Evolutionary conservation across 2,113 vertebrate species (phyloP).

Genomic region (Ophthalmolycus amberensis): DNA sequence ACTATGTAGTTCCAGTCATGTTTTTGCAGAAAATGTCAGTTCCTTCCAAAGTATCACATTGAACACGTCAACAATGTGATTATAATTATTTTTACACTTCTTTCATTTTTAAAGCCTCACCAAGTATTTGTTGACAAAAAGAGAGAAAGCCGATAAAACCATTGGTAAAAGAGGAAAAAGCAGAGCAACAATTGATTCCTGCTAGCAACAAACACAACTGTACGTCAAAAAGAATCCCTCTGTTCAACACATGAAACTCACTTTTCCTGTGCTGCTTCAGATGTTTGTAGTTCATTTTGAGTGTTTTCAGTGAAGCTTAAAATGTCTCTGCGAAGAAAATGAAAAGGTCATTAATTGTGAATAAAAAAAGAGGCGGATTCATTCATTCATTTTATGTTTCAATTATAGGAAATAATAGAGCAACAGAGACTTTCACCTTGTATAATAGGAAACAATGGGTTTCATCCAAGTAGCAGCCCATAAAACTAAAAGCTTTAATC

Average conservation of each 20-base stretch:
- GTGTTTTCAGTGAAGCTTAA: constrained; percentile 12
- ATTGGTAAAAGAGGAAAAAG: constrained; percentile 12
- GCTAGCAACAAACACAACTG: constrained; percentile 41
- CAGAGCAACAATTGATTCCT: constrained; percentile 18
- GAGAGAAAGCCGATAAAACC: background rate
- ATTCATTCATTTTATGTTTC: background rate
- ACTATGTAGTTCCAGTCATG: background rate
- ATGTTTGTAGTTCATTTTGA: constrained; percentile 15
- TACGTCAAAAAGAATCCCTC: constrained; percentile 1
- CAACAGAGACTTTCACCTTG: background rate
- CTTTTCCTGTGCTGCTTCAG: constrained; percentile 6
- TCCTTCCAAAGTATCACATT: background rate
- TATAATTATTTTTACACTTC: background rate
- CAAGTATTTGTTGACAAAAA: background rate
- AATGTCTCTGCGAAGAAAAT: background rate
- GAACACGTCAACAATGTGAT: background rate
- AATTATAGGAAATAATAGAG: background rate
- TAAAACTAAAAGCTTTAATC: background rate
- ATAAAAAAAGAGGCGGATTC: background rate
- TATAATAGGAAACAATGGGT: background rate
- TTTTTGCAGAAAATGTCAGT: background rate
- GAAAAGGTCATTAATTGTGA: background rate
- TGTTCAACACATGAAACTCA: constrained; percentile 46
- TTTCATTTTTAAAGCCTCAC: background rate
- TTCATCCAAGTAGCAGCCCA: background rate